A percentile compares a stretch with the other conserved stretches of the same genome.
Conservation (phyloP, 1,140 invertebrate species). For the Homalodisca vitripennis region DNA sequence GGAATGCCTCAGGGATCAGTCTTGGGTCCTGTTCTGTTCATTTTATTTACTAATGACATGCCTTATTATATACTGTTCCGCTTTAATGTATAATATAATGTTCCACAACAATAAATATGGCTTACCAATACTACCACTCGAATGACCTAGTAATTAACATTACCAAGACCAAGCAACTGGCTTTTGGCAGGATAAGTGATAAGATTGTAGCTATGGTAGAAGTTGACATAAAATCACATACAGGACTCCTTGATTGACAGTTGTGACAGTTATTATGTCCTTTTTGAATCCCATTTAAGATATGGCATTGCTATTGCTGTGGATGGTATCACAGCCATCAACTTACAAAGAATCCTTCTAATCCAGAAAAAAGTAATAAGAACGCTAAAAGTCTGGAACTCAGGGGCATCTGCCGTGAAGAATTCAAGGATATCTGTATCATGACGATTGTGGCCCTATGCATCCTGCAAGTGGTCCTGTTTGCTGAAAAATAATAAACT, state of each 20-base stretch:
- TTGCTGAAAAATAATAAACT: background rate
- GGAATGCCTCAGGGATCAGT: constrained; percentile 4
- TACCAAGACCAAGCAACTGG: background rate
- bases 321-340: background rate
- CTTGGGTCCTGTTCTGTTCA: background rate
- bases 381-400: background rate
- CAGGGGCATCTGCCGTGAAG: background rate
- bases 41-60: background rate
- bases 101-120: background rate
- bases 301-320: background rate
- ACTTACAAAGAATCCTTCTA: background rate
- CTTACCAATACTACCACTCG: background rate
- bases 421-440: background rate
- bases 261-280: background rate
- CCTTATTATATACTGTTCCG: background rate
- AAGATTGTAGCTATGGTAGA: background rate
- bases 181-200: background rate
- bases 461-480: background rate
- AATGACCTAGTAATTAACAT: constrained; percentile 6
- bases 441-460: background rate
- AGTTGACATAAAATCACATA: background rate
- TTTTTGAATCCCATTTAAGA: background rate
- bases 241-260: background rate
- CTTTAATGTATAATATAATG: background rate
- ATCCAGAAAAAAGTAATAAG: background rate